Percentiles rank a stretch among this genome's conserved stretches.
Conservation (phyloP, 2,113 vertebrate genomes). For the Lontra canadensis region DNA sequence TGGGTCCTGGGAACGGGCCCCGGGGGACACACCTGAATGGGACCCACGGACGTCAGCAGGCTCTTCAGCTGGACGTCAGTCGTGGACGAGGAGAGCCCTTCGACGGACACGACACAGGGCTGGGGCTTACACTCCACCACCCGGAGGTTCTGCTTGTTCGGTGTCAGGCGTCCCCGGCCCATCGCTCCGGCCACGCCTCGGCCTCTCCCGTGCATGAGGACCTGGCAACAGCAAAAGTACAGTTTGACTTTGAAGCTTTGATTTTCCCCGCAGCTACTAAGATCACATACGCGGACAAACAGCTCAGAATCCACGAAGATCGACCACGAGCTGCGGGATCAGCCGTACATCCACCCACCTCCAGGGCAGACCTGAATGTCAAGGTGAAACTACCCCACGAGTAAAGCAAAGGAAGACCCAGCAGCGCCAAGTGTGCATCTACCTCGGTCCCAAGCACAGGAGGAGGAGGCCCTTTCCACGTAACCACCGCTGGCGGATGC, state of each 20-base stretch:
- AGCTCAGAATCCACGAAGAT: constrained; percentile 52
- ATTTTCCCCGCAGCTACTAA: not conserved
- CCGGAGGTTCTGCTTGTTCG: constrained; percentile 90
- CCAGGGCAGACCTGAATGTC: not conserved
- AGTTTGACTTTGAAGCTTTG: constrained; percentile 41
- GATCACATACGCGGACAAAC: not conserved
- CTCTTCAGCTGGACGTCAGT: constrained; percentile 94
- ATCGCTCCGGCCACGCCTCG: constrained; percentile 87
- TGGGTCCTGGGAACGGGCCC: constrained; percentile 12
- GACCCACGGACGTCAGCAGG: constrained; percentile 96
- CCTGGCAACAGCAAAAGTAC: constrained; percentile 84
- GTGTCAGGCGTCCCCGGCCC: constrained; percentile 89
- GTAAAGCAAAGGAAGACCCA: not conserved
- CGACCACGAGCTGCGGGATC: accelerated
- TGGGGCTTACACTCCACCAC: constrained; percentile 89
- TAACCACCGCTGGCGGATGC: accelerated
- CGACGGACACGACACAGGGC: constrained; percentile 93
- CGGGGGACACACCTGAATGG: constrained; percentile 91
- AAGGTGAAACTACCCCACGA: accelerated
- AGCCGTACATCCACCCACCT: not conserved
- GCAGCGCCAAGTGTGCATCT: accelerated
- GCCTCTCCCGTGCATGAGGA: constrained; percentile 91
- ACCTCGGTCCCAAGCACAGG: accelerated
- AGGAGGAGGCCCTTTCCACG: accelerated
- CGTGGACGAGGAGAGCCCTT: constrained; percentile 97